Conservation (phyloP, 2,888 invertebrate genomes). For the Chelonus formosanus region DNA sequence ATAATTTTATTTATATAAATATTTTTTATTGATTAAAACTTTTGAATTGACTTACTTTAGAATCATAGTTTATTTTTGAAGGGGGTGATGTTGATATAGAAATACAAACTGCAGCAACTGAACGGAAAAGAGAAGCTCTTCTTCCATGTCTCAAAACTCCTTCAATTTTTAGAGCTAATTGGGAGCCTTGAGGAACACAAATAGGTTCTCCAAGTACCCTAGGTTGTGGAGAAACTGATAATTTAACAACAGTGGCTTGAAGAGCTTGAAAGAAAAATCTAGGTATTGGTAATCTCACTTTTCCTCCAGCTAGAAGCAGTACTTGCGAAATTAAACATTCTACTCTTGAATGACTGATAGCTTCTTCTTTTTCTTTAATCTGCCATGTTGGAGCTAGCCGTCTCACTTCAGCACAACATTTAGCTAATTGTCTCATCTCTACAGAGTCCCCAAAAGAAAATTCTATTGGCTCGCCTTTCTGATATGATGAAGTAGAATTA, state of each 20-base stretch:
- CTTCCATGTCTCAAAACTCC: conserved; percentile 85
- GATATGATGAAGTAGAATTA: conserved; percentile 48
- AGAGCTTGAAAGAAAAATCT: conserved; percentile 86
- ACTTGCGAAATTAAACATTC: conserved; percentile 71
- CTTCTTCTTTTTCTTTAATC: conserved; percentile 60
- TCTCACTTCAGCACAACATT: conserved; percentile 56
- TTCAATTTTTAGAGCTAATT: conserved; percentile 91
- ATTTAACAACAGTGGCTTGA: conserved; percentile 82
- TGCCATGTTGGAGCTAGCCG: conserved; percentile 61
- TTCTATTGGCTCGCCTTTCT: conserved; percentile 48
- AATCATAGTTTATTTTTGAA: conserved; percentile 67
- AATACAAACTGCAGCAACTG: conserved; percentile 77
- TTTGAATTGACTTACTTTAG: conserved; percentile 47
- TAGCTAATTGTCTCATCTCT: conserved; percentile 60
- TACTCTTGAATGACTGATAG: conserved; percentile 61
- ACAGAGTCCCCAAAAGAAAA: conserved; percentile 58
- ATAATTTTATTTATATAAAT: too few species aligned
- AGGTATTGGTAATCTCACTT: conserved; percentile 71
- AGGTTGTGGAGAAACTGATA: conserved; percentile 84
- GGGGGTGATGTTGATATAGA: conserved; percentile 71
- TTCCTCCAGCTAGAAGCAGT: conserved; percentile 66
- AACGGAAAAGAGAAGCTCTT: conserved; percentile 74
- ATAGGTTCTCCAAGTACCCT: conserved; percentile 83
- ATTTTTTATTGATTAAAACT: too few species aligned
- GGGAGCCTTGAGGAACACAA: conserved; percentile 82